Base-by-base conservation (phyloP, 2,888 invertebrate species). In the Epiblema foenella region DNA sequence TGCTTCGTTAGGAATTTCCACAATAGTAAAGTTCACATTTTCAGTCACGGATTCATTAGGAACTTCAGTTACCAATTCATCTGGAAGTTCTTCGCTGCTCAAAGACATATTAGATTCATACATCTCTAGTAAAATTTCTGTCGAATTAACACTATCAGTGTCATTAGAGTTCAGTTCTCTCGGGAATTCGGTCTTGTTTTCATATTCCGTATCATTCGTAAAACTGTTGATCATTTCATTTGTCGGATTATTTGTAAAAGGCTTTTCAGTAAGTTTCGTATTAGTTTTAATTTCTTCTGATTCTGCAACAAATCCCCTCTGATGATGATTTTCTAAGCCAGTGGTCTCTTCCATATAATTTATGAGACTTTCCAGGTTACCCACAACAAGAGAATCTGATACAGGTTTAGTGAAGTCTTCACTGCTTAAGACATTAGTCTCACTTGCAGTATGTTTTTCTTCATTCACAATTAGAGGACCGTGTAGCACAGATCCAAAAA, bases 51-150 rank as follows among this genome's bases (percentile, higher is more conserved):
- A 37, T 51, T 51, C 20, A 7, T 60, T 49, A 15, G 20, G 11
- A 37, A 1, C 7, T 20, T 37, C 29, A 29, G 29, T 57, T 5
- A 37, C 37, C 0, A 49, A 15, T 33, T 58, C 57, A 15, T 5
- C 46, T 18, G 58, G 20, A n/a, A 20, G 17, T 68, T 60, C 68
- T 60, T 59, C 58, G 2, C 29, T 20, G 17, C 58, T 67, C 11
- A 49, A 63, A 20, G 51, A n/a, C 20, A 29, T 66, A 12, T 57
- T 24, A 57, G 33, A 46, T 12, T 56, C 29, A 52, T 59, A 59
- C 10, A 59, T 59, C 24, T 63, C 51, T 20, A 63, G 29, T 37
- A 51, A 52, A 18, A 49, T 49, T 17, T 62, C 51, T 12, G 37
- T 24, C 24, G 54, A 54, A 29, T 54, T 29, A 8, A n/a, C 11